Conservation (phyloP, 2,888 invertebrate species). For the Drosophila yooni region DNA sequence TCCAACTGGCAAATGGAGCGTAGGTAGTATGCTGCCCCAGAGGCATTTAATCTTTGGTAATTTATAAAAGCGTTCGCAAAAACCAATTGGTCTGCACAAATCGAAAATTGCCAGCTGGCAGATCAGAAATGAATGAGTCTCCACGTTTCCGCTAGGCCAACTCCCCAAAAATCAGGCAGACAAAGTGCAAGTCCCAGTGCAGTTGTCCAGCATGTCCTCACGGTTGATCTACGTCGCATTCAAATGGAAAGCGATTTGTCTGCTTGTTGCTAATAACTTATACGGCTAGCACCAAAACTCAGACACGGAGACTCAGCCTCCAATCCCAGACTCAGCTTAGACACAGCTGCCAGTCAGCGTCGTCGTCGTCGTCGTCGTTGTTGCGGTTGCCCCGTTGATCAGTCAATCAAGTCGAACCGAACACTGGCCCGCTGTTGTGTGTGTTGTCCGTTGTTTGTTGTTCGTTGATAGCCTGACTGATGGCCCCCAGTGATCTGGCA, state of each 20-base stretch:
- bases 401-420: slow-evolving; percentile 63
- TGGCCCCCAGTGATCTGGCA: slow-evolving; percentile 56
- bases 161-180: slow-evolving; percentile 4
- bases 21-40: slow-evolving; percentile 22
- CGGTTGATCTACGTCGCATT: slow-evolving; percentile 59
- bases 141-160: slow-evolving; percentile 32
- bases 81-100: slow-evolving; percentile 41
- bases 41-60: slow-evolving; percentile 46
- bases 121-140: slow-evolving; percentile 16
- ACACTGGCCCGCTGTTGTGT: slow-evolving; percentile 14
- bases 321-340: slow-evolving; percentile 4
- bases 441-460: slow-evolving; percentile 14
- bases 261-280: slow-evolving; percentile 81
- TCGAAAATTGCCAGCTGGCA: slow-evolving; percentile 46
- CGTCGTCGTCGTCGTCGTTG: slow-evolving; percentile 9
- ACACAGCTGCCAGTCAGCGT: slow-evolving; percentile 6
- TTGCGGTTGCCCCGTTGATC: slow-evolving; percentile 58
- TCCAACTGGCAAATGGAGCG: slow-evolving; percentile 9
- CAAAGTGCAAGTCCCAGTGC: slow-evolving; percentile 4
- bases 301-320: background rate
- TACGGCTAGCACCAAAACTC: slow-evolving; percentile 18
- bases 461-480: slow-evolving; percentile 30
- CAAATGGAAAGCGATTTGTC: slow-evolving; percentile 85
- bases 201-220: slow-evolving; percentile 56
- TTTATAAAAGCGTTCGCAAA: slow-evolving; percentile 36